phyloP scores from a whole-genome alignment of 2,113 vertebrate species.

The Phylloscopus trochiloides region DNA sequence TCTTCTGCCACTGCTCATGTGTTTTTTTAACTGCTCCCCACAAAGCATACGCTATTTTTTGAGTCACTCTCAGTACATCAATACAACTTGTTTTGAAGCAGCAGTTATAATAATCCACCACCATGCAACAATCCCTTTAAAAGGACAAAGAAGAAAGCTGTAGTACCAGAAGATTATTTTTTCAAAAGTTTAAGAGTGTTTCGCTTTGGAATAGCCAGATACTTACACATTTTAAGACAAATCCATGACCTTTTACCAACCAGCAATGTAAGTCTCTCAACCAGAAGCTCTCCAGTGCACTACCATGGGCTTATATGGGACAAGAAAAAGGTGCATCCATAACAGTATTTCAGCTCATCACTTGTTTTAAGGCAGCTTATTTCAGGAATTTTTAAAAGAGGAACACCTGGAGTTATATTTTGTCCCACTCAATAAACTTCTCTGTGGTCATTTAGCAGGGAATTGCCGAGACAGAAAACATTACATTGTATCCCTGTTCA shows the following conservation, averaged over 20 bases:
- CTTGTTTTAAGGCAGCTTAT: not conserved
- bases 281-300: not conserved
- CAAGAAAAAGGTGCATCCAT: not conserved
- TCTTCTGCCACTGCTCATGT: not conserved
- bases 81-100: not conserved
- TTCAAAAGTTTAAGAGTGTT: not conserved
- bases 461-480: not conserved
- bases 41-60: not conserved
- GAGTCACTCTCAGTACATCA: not conserved
- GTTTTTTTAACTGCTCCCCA: not conserved
- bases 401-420: not conserved
- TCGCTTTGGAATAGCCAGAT: not conserved
- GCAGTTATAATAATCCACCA: not conserved
- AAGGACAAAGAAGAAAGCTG: not conserved
- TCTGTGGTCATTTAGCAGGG: not conserved
- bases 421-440: not conserved
- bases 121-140: not conserved
- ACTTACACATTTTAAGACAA: not conserved
- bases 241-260: not conserved
- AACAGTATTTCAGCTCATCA: not conserved
- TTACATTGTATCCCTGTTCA: too few species aligned
- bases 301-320: not conserved
- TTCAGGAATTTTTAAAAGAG: not conserved
- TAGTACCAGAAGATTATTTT: slow-evolving; percentile 5
- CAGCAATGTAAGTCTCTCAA: not conserved